Evolutionary conservation across 1,140 invertebrate species (phyloP).

Genomic region (Battus philenor): DNA sequence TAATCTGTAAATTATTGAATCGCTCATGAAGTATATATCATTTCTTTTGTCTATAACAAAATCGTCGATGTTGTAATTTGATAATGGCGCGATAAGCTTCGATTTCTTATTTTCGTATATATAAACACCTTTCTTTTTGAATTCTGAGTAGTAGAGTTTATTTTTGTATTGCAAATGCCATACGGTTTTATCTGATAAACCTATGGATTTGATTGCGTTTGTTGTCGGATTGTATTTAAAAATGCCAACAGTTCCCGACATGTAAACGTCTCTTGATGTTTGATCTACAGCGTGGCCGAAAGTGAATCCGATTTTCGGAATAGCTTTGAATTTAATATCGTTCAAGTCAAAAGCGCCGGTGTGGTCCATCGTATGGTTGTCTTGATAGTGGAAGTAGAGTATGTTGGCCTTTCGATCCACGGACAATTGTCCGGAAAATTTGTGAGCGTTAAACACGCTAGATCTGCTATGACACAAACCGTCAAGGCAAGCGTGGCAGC

Average conservation of each 20-base stretch:
- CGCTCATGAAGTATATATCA: slow-evolving; percentile 51
- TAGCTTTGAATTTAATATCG: slow-evolving; percentile 26
- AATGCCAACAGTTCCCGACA: slow-evolving; percentile 39
- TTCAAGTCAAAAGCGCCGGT: slow-evolving; percentile 45
- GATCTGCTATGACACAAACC: slow-evolving; percentile 35
- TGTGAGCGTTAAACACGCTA: slow-evolving; percentile 31
- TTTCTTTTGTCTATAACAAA: slow-evolving; percentile 46
- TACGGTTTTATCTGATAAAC: slow-evolving; percentile 39
- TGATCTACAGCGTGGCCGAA: slow-evolving; percentile 47
- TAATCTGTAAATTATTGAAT: slow-evolving; percentile 35
- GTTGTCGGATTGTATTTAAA: slow-evolving; percentile 36
- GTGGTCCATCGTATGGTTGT: slow-evolving; percentile 29
- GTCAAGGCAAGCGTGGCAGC: slow-evolving; percentile 47
- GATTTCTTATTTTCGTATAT: slow-evolving; percentile 38
- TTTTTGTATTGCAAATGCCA: slow-evolving; percentile 50
- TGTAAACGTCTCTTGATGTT: slow-evolving; percentile 34
- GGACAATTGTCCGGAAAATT: slow-evolving; percentile 47
- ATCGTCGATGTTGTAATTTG: slow-evolving; percentile 44
- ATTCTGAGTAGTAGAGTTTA: slow-evolving; percentile 43
- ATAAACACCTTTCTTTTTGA: slow-evolving; percentile 39
- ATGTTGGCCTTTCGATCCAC: slow-evolving; percentile 42
- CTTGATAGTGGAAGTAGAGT: slow-evolving; percentile 49
- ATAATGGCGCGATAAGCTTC: slow-evolving; percentile 26
- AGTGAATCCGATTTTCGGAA: slow-evolving; percentile 40
- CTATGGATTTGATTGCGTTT: slow-evolving; percentile 30